Conservation (phyloP, 2,888 invertebrate species). For the Limnephilus lunatus region DNA sequence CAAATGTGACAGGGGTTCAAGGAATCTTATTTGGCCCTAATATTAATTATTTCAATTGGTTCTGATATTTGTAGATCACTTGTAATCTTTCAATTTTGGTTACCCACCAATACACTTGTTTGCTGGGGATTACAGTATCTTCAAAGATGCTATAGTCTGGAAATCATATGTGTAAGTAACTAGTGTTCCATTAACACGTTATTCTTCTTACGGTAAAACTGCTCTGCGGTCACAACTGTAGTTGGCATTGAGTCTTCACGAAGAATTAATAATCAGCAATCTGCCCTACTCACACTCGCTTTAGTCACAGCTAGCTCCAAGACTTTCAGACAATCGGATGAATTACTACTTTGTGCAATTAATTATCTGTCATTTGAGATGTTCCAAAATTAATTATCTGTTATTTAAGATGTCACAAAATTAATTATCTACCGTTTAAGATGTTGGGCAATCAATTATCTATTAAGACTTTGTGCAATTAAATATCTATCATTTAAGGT, state of each 20-base stretch:
- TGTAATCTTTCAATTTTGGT: neutral
- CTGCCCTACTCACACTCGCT: neutral
- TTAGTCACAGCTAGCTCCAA: neutral
- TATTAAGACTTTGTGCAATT: no score
- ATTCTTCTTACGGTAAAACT: constrained; percentile 50
- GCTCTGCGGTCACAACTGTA: constrained; percentile 22
- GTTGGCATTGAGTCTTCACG: neutral
- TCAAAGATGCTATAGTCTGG: neutral
- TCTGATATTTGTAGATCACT: neutral
- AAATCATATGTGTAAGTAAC: neutral
- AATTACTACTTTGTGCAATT: neutral
- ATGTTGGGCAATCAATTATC: no score
- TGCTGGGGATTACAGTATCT: neutral
- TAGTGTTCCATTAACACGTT: constrained; percentile 52
- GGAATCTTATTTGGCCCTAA: no score
- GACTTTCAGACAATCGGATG: neutral
- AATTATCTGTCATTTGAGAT: neutral
- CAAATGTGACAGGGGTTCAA: no score
- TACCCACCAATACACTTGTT: neutral
- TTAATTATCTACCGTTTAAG: no score
- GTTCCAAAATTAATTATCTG: no score
- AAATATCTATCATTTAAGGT: no score
- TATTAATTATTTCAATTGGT: no score
- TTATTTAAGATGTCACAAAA: no score
- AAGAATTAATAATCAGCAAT: neutral